Evolutionary conservation across 2,113 vertebrate genomes (phyloP).

Genomic region (Catagonus wagneri): DNA sequence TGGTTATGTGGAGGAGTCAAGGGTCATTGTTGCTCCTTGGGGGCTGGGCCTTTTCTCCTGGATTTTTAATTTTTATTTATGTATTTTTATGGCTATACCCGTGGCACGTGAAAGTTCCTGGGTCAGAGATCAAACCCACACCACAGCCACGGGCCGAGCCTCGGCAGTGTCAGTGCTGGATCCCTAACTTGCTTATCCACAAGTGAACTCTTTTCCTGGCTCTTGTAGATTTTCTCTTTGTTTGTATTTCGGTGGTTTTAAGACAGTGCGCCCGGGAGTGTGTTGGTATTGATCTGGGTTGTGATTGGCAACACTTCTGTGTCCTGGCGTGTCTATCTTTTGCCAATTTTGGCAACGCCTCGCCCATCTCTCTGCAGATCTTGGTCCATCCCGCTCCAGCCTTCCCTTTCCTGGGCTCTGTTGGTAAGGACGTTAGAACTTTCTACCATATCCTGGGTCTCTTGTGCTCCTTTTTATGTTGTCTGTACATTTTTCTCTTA

Average conservation of each 20-base stretch:
- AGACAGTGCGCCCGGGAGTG: accelerated
- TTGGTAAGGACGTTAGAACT: accelerated
- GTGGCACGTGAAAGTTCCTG: no score
- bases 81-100: no score
- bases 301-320: accelerated
- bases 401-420: accelerated
- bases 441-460: accelerated
- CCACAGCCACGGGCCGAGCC: no score
- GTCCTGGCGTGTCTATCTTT: background rate
- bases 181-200: no score
- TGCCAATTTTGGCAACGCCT: accelerated
- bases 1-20: background rate
- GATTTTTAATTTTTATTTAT: background rate
- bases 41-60: background rate
- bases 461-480: accelerated
- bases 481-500: background rate
- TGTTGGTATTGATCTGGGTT: accelerated
- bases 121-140: no score
- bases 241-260: accelerated
- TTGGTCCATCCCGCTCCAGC: accelerated
- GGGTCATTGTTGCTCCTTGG: accelerated
- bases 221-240: background rate
- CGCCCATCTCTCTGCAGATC: background rate
- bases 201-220: background rate
- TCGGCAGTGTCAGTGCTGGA: no score